Evolutionary conservation across 2,888 invertebrate genomes (phyloP), one percentile per base, ranked within the genome.

Genomic region (Clistopyga incitator): DNA sequence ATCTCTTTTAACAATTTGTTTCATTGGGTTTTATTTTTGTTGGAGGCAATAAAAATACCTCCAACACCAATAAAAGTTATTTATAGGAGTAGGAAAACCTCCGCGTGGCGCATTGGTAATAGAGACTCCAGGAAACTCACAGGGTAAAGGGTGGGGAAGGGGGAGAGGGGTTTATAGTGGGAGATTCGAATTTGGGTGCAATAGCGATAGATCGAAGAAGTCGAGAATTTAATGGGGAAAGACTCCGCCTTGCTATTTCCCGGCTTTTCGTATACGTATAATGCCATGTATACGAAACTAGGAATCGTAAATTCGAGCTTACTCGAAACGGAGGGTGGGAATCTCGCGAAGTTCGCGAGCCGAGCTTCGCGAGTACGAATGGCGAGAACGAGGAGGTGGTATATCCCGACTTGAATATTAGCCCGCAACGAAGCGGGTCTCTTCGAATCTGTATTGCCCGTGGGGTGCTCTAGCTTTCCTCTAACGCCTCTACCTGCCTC

Each of bases 261-360:
- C 25, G 65, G 76, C 34, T 64, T 71, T 59, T 23, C 25, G 11
- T 76, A 52, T 52, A 64, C 64, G 64, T 38, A 75, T 65, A 74
- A 74, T 72, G 50, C 47, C 47, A 45, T 77, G 67, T 80, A 83
- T 77, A 76, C 80, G 71, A 68, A 83, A 80, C 83, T 79, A 67
- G 83, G 77, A 77, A 83, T 80, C 83, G 83, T 83, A 83, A 83
- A 83, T 83, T 80, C 67, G 61, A 83, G 83, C 79, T 83, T 83
- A 79, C 79, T 59, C 52, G 72, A 72, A 78, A 29, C 47, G 72
- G 75, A 64, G 56, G 47, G 64, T 52, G 54, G 59, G 61, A 59
- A 61, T 3, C 23, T 75, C 70, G 56, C 29, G 52, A 72, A 83
- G 80, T 83, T 79, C 56, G 42, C 80, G 52, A 61, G 47, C 10